Evolutionary conservation across 2,797 vertebrate species (phyloP).

Genomic region (Silurus lanzhouensis): DNA sequence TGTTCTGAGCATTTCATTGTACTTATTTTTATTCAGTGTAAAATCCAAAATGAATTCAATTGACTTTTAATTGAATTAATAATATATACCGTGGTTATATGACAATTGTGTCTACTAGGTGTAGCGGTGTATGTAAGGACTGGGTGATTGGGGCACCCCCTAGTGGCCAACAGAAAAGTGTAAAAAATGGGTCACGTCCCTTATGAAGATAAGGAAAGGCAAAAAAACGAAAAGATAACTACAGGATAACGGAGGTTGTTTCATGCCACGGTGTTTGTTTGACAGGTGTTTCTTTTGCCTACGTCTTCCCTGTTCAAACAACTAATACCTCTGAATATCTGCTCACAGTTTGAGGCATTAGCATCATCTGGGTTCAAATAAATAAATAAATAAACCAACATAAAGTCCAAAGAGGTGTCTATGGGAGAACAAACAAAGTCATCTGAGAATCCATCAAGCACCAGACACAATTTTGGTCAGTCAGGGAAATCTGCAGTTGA

Average conservation of each 20-base stretch:
- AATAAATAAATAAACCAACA: neutral
- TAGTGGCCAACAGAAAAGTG: neutral
- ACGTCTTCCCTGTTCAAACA: too few species aligned
- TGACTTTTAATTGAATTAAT: too few species aligned
- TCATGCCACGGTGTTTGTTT: too few species aligned
- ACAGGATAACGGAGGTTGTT: neutral
- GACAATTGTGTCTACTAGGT: neutral
- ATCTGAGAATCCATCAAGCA: neutral
- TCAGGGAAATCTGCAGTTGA: too few species aligned
- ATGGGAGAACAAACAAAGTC: neutral
- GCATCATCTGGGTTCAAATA: too few species aligned
- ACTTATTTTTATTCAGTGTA: too few species aligned
- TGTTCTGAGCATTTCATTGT: neutral
- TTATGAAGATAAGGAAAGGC: neutral
- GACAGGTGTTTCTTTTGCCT: too few species aligned
- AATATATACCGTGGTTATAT: too few species aligned
- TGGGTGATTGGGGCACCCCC: neutral
- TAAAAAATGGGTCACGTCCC: neutral
- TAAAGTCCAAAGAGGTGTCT: neutral
- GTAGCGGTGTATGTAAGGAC: neutral
- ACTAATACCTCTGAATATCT: too few species aligned
- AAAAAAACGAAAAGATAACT: neutral
- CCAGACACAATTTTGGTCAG: neutral
- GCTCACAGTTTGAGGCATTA: too few species aligned
- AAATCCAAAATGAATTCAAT: too few species aligned